Evolutionary conservation across 2,113 vertebrate species (phyloP).

Genomic region (Haliaeetus leucogaster): DNA sequence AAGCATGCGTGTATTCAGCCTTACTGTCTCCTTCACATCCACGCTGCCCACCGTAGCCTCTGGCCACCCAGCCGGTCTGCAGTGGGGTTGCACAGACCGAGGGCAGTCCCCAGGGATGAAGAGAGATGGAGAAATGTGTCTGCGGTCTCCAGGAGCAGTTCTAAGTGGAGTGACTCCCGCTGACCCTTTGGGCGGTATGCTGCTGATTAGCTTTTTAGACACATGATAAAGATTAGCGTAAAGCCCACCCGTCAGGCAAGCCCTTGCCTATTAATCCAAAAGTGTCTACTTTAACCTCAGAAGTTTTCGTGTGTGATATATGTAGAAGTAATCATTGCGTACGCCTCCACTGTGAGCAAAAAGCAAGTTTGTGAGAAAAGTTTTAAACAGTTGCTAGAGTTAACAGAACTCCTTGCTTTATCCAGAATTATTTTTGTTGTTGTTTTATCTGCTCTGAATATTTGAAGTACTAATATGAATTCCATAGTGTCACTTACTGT

Average conservation of each 20-base stretch:
- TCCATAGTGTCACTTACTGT: background rate
- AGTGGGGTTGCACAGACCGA: background rate
- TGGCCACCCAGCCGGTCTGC: background rate
- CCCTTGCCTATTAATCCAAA: background rate
- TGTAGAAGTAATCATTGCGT: rapidly evolving
- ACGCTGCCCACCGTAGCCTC: rapidly evolving
- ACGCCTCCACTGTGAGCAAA: background rate
- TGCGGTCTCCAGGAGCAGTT: background rate
- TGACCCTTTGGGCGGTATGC: background rate
- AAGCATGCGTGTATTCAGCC: background rate
- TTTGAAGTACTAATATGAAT: background rate
- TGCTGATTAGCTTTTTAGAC: background rate
- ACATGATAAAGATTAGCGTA: background rate
- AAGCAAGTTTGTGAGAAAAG: background rate
- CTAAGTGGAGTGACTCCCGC: background rate
- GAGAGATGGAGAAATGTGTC: background rate
- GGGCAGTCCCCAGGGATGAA: background rate
- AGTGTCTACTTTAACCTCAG: background rate
- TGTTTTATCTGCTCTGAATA: background rate
- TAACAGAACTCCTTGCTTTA: background rate
- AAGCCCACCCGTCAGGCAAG: background rate
- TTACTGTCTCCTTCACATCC: background rate
- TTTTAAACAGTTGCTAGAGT: background rate
- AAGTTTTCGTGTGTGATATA: background rate
- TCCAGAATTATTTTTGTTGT: background rate